Evolutionary conservation across 2,797 vertebrate species (phyloP).

Genomic region (Platalea minor): DNA sequence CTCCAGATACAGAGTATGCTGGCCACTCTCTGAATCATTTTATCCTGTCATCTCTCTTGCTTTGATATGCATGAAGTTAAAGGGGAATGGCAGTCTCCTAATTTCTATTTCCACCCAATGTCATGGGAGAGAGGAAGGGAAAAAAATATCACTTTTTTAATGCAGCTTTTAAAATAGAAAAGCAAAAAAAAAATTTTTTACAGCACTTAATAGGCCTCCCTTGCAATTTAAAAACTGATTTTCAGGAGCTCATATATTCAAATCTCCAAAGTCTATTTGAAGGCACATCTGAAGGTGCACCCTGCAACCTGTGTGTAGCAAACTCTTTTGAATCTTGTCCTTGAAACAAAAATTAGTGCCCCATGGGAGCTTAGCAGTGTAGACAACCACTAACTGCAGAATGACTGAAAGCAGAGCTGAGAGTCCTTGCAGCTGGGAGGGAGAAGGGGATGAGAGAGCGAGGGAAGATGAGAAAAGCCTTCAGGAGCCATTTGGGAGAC

Average conservation of each 20-base stretch:
- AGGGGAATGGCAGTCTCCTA: constrained; percentile 60
- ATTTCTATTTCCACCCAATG: constrained; percentile 71
- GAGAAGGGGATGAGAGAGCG: constrained; percentile 80
- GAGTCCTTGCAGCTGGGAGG: constrained; percentile 78
- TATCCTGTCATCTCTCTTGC: constrained; percentile 43
- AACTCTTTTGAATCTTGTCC: constrained; percentile 81
- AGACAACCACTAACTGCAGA: constrained; percentile 77
- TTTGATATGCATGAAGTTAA: constrained; percentile 74
- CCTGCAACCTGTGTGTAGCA: constrained; percentile 78
- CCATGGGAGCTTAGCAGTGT: constrained; percentile 74
- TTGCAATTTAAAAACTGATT: constrained; percentile 75
- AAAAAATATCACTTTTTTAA: constrained; percentile 44
- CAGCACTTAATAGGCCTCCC: constrained; percentile 77
- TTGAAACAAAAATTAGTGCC: constrained; percentile 79
- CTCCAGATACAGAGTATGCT: neutral
- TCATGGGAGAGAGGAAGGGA: constrained; percentile 47
- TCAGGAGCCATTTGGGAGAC: constrained; percentile 79
- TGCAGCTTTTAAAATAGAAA: constrained; percentile 64
- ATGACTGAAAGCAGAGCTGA: constrained; percentile 76
- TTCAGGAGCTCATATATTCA: constrained; percentile 78
- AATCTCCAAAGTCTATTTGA: constrained; percentile 78
- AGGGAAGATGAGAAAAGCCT: constrained; percentile 87
- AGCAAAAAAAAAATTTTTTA: constrained; percentile 38
- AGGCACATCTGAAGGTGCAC: constrained; percentile 78
- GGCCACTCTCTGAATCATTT: constrained; percentile 48